A percentile compares a stretch with the other conserved stretches of the same genome.
Conservation (phyloP, 2,888 invertebrate genomes). For the Folsomia candida region DNA sequence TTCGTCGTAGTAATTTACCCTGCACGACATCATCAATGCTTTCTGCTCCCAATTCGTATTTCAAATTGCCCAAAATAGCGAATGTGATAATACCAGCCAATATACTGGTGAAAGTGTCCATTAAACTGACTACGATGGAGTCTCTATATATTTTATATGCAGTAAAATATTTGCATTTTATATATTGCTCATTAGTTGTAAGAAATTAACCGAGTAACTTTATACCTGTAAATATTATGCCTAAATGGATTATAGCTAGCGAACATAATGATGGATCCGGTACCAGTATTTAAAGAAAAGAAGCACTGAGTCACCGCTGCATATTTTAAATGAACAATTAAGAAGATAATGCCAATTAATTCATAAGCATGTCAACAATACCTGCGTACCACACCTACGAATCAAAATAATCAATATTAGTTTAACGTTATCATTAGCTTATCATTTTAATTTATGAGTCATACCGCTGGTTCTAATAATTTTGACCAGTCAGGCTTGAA, state of each 20-base stretch:
- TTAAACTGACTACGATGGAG: slow-evolving; percentile 73
- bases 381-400: slow-evolving; percentile 59
- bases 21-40: slow-evolving; percentile 65
- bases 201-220: neutral
- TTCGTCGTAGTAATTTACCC: too few species aligned
- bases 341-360: neutral
- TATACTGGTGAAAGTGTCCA: slow-evolving; percentile 78
- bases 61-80: slow-evolving; percentile 77
- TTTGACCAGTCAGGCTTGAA: neutral
- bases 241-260: slow-evolving; percentile 67
- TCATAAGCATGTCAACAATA: neutral
- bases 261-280: slow-evolving; percentile 52
- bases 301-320: slow-evolving; percentile 76
- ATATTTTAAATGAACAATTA: slow-evolving; percentile 58
- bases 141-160: slow-evolving; percentile 59
- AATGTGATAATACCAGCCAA: slow-evolving; percentile 74
- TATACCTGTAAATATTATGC: slow-evolving; percentile 68
- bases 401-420: too few species aligned
- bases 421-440: too few species aligned
- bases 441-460: too few species aligned
- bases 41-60: slow-evolving; percentile 60
- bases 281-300: slow-evolving; percentile 65
- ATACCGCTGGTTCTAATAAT: neutral
- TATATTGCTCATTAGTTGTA: neutral
- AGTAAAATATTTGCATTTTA: neutral